These are phyloP conservation scores for Mesorhabditis belari DNA, from an alignment of 2,888 invertebrate genomes.

Conservation along the genomic window DNA sequence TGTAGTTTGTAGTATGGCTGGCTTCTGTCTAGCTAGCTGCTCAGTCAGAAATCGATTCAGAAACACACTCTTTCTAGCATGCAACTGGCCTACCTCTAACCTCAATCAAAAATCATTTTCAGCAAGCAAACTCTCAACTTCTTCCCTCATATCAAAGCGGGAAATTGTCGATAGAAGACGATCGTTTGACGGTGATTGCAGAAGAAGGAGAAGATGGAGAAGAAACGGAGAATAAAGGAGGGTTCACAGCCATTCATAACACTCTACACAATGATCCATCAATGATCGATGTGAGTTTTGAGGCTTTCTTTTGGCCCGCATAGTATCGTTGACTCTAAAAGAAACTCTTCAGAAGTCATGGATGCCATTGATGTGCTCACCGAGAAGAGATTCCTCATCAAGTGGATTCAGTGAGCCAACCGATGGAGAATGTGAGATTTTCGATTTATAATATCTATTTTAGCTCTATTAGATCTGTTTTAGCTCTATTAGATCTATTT, in stretches of 20 bases:
- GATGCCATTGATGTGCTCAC: neutral
- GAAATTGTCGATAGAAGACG: neutral
- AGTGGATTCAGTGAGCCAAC: neutral
- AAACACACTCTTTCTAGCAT: too few species aligned
- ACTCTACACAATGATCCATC: neutral
- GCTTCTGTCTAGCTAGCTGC: too few species aligned
- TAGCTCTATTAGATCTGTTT: too few species aligned
- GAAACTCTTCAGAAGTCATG: neutral
- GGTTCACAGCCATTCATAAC: too few species aligned
- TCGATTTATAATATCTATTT: too few species aligned
- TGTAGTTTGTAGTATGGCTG: too few species aligned
- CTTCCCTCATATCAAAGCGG: neutral
- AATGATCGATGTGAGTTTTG: neutral
- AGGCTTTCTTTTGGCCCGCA: neutral
- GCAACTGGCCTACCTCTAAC: too few species aligned
- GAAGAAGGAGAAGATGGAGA: neutral
- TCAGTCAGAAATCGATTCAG: too few species aligned
- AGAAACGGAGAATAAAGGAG: neutral
- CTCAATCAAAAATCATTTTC: too few species aligned
- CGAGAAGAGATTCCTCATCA: neutral
- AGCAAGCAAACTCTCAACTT: neutral
- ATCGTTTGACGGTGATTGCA: neutral
- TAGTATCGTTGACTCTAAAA: neutral
- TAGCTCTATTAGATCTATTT: too few species aligned
- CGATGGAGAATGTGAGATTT: neutral